These are phyloP conservation scores for Muscicapa adusta DNA, from an alignment of 2,113 vertebrate species.

Conservation along the genomic window DNA sequence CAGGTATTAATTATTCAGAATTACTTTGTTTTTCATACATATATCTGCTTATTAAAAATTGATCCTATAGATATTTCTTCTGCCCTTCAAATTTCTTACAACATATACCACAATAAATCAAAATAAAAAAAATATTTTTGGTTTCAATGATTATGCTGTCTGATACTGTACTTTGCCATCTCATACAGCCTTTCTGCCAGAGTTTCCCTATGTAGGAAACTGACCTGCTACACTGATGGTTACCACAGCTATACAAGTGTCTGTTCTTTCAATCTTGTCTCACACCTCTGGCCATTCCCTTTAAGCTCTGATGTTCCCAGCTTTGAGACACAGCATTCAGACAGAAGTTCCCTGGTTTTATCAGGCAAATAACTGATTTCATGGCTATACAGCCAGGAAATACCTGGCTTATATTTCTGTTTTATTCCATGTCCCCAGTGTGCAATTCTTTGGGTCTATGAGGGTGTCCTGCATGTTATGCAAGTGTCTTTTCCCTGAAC, in stretches of 20 bases:
- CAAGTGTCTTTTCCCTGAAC: not conserved
- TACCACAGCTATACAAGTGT: not conserved
- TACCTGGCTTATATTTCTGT: not conserved
- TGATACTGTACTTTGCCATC: not conserved
- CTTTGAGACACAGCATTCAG: not conserved
- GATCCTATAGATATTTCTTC: not conserved
- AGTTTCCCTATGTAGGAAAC: not conserved
- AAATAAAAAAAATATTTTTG: not conserved
- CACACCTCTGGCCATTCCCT: not conserved
- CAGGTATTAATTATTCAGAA: slow-evolving; percentile 32
- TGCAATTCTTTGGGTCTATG: not conserved
- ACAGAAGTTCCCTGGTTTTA: not conserved
- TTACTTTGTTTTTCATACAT: not conserved
- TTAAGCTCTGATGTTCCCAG: not conserved
- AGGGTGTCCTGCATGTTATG: not conserved
- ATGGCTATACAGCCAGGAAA: not conserved
- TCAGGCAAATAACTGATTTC: not conserved
- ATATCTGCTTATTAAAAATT: slow-evolving; percentile 37
- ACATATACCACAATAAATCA: not conserved
- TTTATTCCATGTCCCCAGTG: not conserved
- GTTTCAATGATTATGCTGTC: not conserved
- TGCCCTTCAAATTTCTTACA: not conserved
- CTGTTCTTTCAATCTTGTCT: not conserved
- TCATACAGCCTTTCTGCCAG: not conserved
- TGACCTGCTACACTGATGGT: not conserved